A percentile compares a stretch with the other conserved stretches of the same genome.
Evolutionary conservation across 2,888 invertebrate genomes (phyloP).

Genomic region (Acanthococcus lagerstroemiae): DNA sequence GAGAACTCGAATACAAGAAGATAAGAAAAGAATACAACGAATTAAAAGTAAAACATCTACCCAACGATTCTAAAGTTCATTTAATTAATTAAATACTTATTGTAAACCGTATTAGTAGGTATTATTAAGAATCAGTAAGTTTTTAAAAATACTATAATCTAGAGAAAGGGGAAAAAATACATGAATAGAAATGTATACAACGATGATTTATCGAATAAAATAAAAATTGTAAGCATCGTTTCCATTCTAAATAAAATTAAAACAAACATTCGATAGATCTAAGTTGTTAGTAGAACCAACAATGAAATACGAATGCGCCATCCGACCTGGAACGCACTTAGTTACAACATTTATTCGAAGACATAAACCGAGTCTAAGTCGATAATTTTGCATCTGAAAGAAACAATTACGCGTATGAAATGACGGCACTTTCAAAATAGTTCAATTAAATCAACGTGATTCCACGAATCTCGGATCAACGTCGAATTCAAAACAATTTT

Average conservation of each 20-base stretch:
- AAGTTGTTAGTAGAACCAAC: background rate
- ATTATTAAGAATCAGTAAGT: slow-evolving; percentile 20
- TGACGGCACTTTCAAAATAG: background rate
- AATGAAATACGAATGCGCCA: background rate
- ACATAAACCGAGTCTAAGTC: background rate
- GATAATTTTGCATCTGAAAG: background rate
- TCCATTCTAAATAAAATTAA: background rate
- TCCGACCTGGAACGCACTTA: background rate
- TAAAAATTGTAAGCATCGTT: slow-evolving; percentile 5
- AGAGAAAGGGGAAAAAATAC: slow-evolving; percentile 4
- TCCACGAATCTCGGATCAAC: no score
- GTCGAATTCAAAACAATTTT: no score
- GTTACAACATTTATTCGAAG: no score
- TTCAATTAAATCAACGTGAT: no score
- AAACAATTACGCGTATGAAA: background rate
- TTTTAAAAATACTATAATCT: slow-evolving; percentile 10
- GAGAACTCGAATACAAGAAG: no score
- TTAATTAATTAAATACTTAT: background rate
- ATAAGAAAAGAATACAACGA: no score
- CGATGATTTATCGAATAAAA: slow-evolving; percentile 14
- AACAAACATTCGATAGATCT: background rate
- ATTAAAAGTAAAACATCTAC: no score
- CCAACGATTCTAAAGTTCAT: no score
- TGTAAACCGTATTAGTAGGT: slow-evolving; percentile 12
- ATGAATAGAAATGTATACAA: slow-evolving; percentile 14